Evolutionary conservation across 2,113 vertebrate genomes (phyloP).

Genomic region (Rousettus leschenaultii): DNA sequence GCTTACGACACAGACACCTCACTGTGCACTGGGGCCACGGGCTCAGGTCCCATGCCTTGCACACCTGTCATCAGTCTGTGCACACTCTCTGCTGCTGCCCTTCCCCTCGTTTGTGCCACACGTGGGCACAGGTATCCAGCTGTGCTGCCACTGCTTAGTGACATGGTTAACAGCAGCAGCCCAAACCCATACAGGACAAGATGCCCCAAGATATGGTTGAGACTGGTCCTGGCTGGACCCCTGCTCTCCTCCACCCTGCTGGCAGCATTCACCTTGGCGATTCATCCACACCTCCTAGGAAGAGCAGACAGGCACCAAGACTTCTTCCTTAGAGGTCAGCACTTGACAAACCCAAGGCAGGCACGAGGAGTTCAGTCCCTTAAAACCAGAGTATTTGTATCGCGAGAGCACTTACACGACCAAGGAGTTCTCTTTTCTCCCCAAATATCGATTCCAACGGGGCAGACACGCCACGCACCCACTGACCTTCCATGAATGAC

Average conservation of each 20-base stretch:
- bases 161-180: not conserved
- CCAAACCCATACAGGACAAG: not conserved
- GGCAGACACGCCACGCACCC: not conserved
- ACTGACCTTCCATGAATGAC: not conserved
- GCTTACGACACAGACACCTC: no score
- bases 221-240: rapidly evolving
- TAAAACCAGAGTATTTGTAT: rapidly evolving
- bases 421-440: not conserved
- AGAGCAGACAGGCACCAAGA: not conserved
- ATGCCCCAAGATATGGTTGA: not conserved
- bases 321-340: not conserved
- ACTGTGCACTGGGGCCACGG: rapidly evolving
- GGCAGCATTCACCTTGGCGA: rapidly evolving
- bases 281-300: not conserved
- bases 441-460: rapidly evolving
- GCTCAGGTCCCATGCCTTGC: not conserved
- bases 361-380: rapidly evolving
- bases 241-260: not conserved
- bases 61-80: rapidly evolving
- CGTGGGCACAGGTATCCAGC: not conserved
- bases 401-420: not conserved
- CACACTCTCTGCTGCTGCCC: not conserved
- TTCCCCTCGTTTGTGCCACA: not conserved
- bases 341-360: rapidly evolving
- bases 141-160: not conserved